These are phyloP conservation scores for Cyanistes caeruleus DNA, from an alignment of 2,113 vertebrate genomes.

Conservation along the genomic window DNA sequence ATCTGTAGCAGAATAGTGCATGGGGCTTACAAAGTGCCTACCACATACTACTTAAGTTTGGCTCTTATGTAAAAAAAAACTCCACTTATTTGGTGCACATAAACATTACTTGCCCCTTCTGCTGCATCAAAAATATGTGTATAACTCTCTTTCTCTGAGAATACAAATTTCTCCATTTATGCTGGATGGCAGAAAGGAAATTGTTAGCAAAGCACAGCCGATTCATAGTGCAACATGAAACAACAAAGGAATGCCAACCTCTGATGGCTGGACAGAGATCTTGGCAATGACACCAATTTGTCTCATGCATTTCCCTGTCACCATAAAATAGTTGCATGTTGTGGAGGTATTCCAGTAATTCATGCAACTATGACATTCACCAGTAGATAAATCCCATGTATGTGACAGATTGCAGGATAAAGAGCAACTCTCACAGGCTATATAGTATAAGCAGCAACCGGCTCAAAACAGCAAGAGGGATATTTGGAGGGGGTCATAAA, in stretches of 20 bases:
- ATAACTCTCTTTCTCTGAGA: neutral
- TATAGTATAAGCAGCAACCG: neutral
- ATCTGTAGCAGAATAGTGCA: neutral
- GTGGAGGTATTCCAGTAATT: neutral
- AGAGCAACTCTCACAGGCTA: neutral
- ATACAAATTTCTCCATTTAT: neutral
- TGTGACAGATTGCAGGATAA: neutral
- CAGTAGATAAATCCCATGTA: neutral
- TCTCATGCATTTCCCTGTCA: neutral
- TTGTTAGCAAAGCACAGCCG: neutral
- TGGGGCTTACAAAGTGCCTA: neutral
- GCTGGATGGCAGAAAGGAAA: neutral
- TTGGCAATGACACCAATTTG: neutral
- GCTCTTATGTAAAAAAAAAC: neutral
- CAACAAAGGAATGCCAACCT: accelerated
- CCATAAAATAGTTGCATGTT: neutral
- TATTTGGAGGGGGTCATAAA: neutral
- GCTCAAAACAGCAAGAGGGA: neutral
- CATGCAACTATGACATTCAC: no score
- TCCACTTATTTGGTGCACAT: neutral
- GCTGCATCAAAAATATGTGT: neutral
- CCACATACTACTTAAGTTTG: neutral
- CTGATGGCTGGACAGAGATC: neutral
- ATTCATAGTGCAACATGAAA: neutral
- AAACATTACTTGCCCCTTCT: neutral